Conservation (phyloP, 2,888 invertebrate genomes). For the Tenthredo mesomela region DNA sequence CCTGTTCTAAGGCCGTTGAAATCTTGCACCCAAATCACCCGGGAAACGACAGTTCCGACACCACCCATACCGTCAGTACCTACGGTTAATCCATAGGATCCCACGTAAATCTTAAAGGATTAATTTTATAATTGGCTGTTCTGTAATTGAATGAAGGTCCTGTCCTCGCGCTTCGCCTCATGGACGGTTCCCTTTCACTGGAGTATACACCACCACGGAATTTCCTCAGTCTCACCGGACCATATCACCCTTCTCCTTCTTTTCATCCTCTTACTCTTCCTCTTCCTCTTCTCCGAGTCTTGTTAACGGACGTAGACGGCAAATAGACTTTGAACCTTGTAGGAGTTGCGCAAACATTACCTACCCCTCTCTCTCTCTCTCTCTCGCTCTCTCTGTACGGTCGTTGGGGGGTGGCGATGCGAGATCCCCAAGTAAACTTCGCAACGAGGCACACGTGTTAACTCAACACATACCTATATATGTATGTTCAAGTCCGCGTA, state of each 20-base stretch:
- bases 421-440: slow-evolving; percentile 21
- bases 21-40: slow-evolving; percentile 48
- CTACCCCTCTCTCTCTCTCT: neutral
- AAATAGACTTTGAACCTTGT: slow-evolving; percentile 47
- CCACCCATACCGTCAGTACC: slow-evolving; percentile 1
- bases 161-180: slow-evolving; percentile 2
- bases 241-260: neutral
- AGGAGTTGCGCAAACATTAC: slow-evolving; percentile 41
- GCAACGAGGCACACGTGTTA: slow-evolving; percentile 9
- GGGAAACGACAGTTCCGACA: slow-evolving; percentile 12
- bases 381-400: slow-evolving; percentile 6
- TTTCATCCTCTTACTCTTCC: neutral
- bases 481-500: neutral
- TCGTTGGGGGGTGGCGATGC: slow-evolving; percentile 17
- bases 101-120: slow-evolving; percentile 70
- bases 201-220: neutral
- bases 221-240: slow-evolving; percentile 3
- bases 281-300: slow-evolving; percentile 25
- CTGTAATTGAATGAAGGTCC: slow-evolving; percentile 63
- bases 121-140: slow-evolving; percentile 73
- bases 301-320: slow-evolving; percentile 29
- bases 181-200: neutral
- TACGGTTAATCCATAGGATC: slow-evolving; percentile 42
- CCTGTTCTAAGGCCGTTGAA: slow-evolving; percentile 43
- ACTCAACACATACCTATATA: neutral